Evolutionary conservation across 2,888 invertebrate genomes (phyloP), one percentile per base, ranked within the genome.

Genomic region (Callosobruchus maculatus): DNA sequence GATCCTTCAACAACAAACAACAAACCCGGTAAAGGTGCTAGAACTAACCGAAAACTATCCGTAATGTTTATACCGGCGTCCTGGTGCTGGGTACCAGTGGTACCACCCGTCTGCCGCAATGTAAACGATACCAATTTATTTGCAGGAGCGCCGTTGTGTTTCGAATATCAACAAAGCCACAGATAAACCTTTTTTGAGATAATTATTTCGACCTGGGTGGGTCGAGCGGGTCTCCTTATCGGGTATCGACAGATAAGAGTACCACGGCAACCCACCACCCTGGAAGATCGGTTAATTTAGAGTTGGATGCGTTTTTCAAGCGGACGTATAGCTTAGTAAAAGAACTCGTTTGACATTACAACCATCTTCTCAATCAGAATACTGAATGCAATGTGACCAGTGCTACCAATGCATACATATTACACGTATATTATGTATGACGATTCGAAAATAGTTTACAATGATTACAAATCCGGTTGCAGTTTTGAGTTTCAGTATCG

Each of bases 131-230:
- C 49, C 49, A 49, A 49, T 49, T 49, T 49, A 49, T 49, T 49
- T 49, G 49, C 49, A 49, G 49, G 49, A 49, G 49, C 49, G 49
- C 9, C 49, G 13, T 49, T 49, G 4, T 49, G 13, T 49, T 49
- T 49, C 3, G 18, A 49, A 18, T 3, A 49, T 49, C 49, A 49
- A 49, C 49, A 49, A 49, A 49, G 49, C 49, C 49, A 49, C 13
- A 49, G 49, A 49, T 49, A 49, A 49, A 18, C 74, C 71, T 74
- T 74, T 71, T 74, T 74, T 74, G 69, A 71, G 74, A 71, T 71
- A 71, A 74, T 74, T 70, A 70, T 70, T 71, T 74, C 74, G 67
- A 74, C 74, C 71, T 74, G 74, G 74, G 74, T 74, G 74, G 74
- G 74, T 71, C 74, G 31, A 71, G 70, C 30, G 22, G 74, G 71